Conservation (phyloP, 2,113 vertebrate genomes). For the Malurus alboscapulatus region DNA sequence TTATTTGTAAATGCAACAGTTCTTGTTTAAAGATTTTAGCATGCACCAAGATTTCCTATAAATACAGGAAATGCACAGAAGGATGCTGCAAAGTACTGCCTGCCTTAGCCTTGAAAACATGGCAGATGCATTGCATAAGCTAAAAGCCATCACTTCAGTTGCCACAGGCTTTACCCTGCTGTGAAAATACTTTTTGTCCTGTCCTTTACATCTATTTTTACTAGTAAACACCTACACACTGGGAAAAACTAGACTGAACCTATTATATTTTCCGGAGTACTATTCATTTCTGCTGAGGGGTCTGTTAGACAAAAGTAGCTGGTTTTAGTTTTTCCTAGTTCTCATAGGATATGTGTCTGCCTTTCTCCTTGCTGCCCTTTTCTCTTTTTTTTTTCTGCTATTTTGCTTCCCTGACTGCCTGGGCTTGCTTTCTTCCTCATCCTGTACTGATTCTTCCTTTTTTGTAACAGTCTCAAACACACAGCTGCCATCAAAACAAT, state of each 20-base stretch:
- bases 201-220: background rate
- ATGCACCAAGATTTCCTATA: background rate
- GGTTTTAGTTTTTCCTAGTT: background rate
- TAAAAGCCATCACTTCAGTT: background rate
- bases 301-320: background rate
- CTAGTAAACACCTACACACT: background rate
- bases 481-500: slow-evolving; percentile 37
- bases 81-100: background rate
- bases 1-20: background rate
- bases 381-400: background rate
- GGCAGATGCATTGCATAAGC: background rate
- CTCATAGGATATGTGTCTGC: background rate
- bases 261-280: background rate
- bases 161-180: background rate
- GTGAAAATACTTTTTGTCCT: background rate
- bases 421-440: slow-evolving; percentile 50
- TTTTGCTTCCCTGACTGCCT: slow-evolving; percentile 18
- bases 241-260: background rate
- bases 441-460: slow-evolving; percentile 54
- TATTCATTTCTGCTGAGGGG: background rate
- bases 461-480: slow-evolving; percentile 28
- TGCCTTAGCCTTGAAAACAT: background rate
- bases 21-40: background rate
- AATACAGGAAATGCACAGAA: background rate
- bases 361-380: background rate